Evolutionary conservation across 2,888 invertebrate species (phyloP).

Genomic region (Julus scanicus): DNA sequence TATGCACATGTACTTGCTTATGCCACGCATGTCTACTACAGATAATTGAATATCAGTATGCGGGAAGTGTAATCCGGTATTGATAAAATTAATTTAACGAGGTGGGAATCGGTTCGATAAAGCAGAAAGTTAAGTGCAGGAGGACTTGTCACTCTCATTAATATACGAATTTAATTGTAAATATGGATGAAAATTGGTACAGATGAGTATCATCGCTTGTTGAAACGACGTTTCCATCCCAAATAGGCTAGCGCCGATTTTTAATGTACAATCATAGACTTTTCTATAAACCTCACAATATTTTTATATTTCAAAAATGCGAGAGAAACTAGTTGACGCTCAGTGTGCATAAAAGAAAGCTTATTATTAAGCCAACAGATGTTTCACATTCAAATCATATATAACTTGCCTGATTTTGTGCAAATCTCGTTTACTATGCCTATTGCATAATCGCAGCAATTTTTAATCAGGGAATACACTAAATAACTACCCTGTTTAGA

Average conservation of each 20-base stretch:
- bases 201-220: constrained; percentile 35
- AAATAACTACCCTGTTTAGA: too few relatives aligned
- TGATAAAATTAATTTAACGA: constrained; percentile 42
- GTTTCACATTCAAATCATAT: neutral
- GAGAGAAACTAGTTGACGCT: neutral
- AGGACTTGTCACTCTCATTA: constrained; percentile 42
- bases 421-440: neutral
- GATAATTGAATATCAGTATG: constrained; percentile 42
- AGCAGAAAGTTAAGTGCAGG: constrained; percentile 36
- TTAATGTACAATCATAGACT: constrained; percentile 30
- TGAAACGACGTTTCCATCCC: constrained; percentile 12
- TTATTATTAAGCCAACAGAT: constrained; percentile 11
- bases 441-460: neutral
- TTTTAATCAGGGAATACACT: neutral
- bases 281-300: neutral
- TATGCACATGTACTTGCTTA: constrained; percentile 20
- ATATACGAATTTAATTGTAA: constrained; percentile 39
- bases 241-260: constrained; percentile 21
- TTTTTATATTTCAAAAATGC: neutral
- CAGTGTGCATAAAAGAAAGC: neutral
- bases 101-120: constrained; percentile 36
- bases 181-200: constrained; percentile 35
- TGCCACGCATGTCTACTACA: constrained; percentile 19
- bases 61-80: constrained; percentile 39
- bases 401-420: neutral